Evolutionary conservation across 2,113 vertebrate genomes (phyloP), one percentile per base, ranked within the genome.

Genomic region (Synchiropus splendidus): DNA sequence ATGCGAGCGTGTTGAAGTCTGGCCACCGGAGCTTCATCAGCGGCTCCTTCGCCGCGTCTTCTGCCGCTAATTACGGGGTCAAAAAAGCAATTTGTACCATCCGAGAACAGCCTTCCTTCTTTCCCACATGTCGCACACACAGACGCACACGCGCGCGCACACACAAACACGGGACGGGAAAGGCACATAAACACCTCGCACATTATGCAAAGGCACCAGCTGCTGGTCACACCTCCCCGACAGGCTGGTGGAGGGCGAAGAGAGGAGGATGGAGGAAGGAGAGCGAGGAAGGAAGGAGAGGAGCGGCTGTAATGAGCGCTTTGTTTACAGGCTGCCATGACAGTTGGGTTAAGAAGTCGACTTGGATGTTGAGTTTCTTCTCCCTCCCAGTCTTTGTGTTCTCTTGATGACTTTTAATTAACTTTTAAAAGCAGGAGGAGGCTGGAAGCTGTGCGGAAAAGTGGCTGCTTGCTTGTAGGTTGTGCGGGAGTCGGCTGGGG

Each of bases 1-100:
- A 83, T 83, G 80, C 70, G 35, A 67, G 70, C 60, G 18, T 48
- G 66, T 75, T 81, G 74, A 87, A 83, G 78, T 66, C 58, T 41
- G 67, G 67, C 78, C 75, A 75, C 34, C 11, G 61, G 66, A 68
- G 75, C 75, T 79, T 79, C 78, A 81, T 79, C 73, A 81, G 62
- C 32, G 48, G 66, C 55, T 78, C 71, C 69, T 81, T 78, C 67
- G 57, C 58, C 71, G 64, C 62, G 63, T 80, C 81, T 78, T 83
- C 68, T 76, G 56, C 61, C 64, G 65, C 74, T 84, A 87, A 87
- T 86, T 87, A 84, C 70, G 33, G 74, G 85, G 82, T 85, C 83
- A 85, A 82, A 87, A 83, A 85, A 85, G 75, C 83, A 81, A 87
- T 86, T 86, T 87, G 79, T 84, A 78, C 70, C 68, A 77, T 77